These are phyloP conservation scores for Ormyrus rosae DNA, from an alignment of 2,888 invertebrate species.

Conservation along the genomic window DNA sequence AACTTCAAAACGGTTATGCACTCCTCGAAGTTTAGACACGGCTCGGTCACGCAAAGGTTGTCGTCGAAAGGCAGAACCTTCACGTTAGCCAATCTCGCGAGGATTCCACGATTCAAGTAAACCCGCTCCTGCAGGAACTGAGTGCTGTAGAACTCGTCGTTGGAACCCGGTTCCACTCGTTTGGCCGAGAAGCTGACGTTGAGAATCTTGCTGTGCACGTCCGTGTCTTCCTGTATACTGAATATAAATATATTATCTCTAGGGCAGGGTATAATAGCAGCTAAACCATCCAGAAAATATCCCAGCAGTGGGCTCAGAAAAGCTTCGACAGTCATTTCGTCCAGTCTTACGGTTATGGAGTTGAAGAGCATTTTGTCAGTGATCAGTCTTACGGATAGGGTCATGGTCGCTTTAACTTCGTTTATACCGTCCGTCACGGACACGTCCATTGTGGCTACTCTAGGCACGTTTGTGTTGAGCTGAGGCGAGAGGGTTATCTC, in stretches of 20 bases:
- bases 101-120: slow-evolving; percentile 92
- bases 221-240: slow-evolving; percentile 93
- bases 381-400: slow-evolving; percentile 90
- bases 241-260: slow-evolving; percentile 95
- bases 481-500: slow-evolving; percentile 92
- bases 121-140: slow-evolving; percentile 94
- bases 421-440: slow-evolving; percentile 96
- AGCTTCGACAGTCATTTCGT: slow-evolving; percentile 94
- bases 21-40: slow-evolving; percentile 95
- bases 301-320: slow-evolving; percentile 92
- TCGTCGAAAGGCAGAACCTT: slow-evolving; percentile 97
- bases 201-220: slow-evolving; percentile 89
- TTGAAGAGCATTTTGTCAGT: slow-evolving; percentile 96
- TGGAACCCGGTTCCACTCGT: slow-evolving; percentile 86
- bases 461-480: slow-evolving; percentile 95
- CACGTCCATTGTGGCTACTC: slow-evolving; percentile 94
- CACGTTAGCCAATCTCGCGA: slow-evolving; percentile 92
- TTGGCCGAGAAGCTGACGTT: slow-evolving; percentile 96
- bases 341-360: slow-evolving; percentile 93
- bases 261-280: slow-evolving; percentile 94
- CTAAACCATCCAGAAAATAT: slow-evolving; percentile 92
- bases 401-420: slow-evolving; percentile 95
- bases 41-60: slow-evolving; percentile 95
- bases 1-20: slow-evolving; percentile 94
- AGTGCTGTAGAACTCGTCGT: slow-evolving; percentile 87